These are phyloP conservation scores for Trichogramma dendrolimi DNA, from an alignment of 2,888 invertebrate species.

Conservation along the genomic window DNA sequence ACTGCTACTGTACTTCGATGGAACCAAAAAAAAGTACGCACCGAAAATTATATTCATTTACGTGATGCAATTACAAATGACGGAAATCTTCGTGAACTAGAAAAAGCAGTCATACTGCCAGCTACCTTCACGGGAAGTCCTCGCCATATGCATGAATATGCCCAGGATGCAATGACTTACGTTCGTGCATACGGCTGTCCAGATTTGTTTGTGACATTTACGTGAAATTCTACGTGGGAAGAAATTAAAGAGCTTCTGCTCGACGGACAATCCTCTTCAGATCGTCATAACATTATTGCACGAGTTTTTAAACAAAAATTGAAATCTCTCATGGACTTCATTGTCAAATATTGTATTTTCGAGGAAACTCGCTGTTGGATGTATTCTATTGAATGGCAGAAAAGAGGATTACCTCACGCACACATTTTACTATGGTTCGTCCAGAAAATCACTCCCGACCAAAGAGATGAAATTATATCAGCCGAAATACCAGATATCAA, in stretches of 20 bases:
- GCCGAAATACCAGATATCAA: not conserved
- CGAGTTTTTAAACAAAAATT: slow-evolving; percentile 38
- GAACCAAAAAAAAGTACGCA: slow-evolving; percentile 41
- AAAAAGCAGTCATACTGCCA: slow-evolving; percentile 28
- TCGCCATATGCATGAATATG: slow-evolving; percentile 44
- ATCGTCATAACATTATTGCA: slow-evolving; percentile 34
- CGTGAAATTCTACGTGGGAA: slow-evolving; percentile 42
- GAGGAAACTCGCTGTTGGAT: slow-evolving; percentile 23
- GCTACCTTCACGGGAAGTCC: slow-evolving; percentile 41
- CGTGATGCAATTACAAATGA: slow-evolving; percentile 36
- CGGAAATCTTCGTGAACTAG: slow-evolving; percentile 21
- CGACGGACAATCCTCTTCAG: slow-evolving; percentile 25
- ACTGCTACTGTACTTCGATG: slow-evolving; percentile 40
- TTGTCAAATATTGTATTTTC: slow-evolving; percentile 23
- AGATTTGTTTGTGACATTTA: slow-evolving; percentile 46
- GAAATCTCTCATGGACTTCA: slow-evolving; percentile 29
- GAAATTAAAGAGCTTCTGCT: slow-evolving; percentile 36
- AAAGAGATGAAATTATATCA: slow-evolving; percentile 5
- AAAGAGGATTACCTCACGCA: slow-evolving; percentile 39
- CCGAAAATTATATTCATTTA: slow-evolving; percentile 42
- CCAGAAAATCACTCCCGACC: slow-evolving; percentile 29
- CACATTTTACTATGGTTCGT: slow-evolving; percentile 38
- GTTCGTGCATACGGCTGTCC: slow-evolving; percentile 44
- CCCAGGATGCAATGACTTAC: slow-evolving; percentile 44
- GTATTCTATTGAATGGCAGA: slow-evolving; percentile 40